These are phyloP conservation scores for Augochlora pura DNA, from an alignment of 1,140 invertebrate genomes.

Conservation along the genomic window DNA sequence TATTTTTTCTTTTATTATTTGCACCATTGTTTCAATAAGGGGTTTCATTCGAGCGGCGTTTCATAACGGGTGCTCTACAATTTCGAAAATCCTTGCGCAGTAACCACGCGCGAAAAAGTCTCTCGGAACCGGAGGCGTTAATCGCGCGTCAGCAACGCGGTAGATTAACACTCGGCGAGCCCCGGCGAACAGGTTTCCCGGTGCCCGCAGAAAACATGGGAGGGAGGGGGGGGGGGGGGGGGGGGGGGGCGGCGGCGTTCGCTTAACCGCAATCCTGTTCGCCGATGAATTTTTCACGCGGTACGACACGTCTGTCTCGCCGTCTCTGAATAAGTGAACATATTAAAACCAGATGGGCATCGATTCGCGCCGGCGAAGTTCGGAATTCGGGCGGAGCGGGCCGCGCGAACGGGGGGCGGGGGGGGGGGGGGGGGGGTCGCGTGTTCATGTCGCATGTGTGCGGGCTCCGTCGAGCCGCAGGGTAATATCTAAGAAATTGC, in stretches of 20 bases:
- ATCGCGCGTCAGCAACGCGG: too few relatives aligned
- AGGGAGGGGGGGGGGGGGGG: too few relatives aligned
- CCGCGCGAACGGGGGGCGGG: too few relatives aligned
- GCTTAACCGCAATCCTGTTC: not conserved
- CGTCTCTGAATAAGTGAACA: not conserved
- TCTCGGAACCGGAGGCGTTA: too few relatives aligned
- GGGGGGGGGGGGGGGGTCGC: too few relatives aligned
- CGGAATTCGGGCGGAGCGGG: not conserved
- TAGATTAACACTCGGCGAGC: not conserved
- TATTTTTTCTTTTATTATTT: too few relatives aligned
- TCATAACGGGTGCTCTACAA: too few relatives aligned
- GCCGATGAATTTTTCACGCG: not conserved
- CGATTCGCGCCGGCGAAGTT: not conserved
- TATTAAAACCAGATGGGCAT: not conserved
- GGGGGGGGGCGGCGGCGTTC: not conserved
- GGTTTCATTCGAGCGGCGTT: too few relatives aligned
- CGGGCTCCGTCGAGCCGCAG: not conserved
- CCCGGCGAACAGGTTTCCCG: not conserved
- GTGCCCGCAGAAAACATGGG: not conserved
- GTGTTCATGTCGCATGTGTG: not conserved
- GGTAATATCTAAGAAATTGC: not conserved
- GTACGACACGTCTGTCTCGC: not conserved
- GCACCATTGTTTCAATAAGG: too few relatives aligned
- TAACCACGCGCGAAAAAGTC: too few relatives aligned
- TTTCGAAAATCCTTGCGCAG: too few relatives aligned